Evolutionary conservation across 2,888 invertebrate species (phyloP).

Genomic region (Platerodrilus igneus): DNA sequence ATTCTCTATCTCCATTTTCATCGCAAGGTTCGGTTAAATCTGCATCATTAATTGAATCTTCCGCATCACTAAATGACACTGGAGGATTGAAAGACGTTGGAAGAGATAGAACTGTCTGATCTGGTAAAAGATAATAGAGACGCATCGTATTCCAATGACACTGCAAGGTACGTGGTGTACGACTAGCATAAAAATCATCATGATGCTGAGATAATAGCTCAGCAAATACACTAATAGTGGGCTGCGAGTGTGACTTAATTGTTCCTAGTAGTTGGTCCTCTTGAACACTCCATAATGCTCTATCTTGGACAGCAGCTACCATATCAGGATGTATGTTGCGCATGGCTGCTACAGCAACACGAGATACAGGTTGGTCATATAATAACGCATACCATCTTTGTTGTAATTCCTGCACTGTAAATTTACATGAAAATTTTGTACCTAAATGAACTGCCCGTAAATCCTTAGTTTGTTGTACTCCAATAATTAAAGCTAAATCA

Average conservation of each 20-base stretch:
- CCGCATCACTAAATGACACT: constrained; percentile 84
- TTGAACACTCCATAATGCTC: constrained; percentile 81
- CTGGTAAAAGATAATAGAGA: constrained; percentile 85
- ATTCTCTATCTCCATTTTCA: constrained; percentile 74
- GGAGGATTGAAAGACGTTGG: constrained; percentile 46
- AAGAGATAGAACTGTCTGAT: constrained; percentile 65
- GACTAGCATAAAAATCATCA: constrained; percentile 78
- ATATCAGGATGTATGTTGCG: constrained; percentile 89
- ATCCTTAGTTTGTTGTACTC: constrained; percentile 85
- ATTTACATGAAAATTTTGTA: constrained; percentile 93
- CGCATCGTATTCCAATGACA: constrained; percentile 91
- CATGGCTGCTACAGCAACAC: constrained; percentile 89
- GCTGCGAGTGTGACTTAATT: constrained; percentile 63
- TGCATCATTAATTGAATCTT: constrained; percentile 80
- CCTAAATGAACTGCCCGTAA: constrained; percentile 80
- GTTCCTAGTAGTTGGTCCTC: constrained; percentile 85
- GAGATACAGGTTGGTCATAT: constrained; percentile 90
- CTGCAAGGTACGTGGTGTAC: constrained; percentile 80
- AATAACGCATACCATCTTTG: constrained; percentile 94
- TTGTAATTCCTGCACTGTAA: constrained; percentile 88
- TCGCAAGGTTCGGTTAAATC: constrained; percentile 79
- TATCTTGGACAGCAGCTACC: constrained; percentile 79
- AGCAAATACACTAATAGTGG: constrained; percentile 75
- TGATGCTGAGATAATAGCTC: constrained; percentile 79
- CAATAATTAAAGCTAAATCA: constrained; percentile 89